Conservation (phyloP, 2,113 vertebrate species). For the Natator depressus region DNA sequence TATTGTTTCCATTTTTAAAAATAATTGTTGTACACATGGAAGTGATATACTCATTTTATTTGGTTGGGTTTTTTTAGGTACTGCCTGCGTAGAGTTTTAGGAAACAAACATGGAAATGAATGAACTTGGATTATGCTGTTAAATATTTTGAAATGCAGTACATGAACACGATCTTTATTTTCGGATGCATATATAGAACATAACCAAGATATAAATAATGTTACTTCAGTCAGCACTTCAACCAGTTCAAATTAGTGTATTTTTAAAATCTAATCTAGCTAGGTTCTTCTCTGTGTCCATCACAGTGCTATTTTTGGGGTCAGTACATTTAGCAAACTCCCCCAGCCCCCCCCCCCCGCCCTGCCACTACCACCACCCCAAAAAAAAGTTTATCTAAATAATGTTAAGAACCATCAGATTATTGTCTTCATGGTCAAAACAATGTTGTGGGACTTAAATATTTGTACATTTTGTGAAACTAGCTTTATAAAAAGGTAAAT, state of each 20-base stretch:
- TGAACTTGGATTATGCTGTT: background rate
- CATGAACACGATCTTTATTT: background rate
- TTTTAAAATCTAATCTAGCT: background rate
- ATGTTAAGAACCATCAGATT: background rate
- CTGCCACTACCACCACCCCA: too few species aligned
- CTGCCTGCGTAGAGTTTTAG: background rate
- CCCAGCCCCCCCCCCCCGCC: too few species aligned
- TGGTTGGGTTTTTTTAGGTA: background rate
- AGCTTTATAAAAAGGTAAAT: background rate
- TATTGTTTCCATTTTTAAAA: background rate
- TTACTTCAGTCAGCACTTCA: too few species aligned
- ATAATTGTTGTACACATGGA: background rate
- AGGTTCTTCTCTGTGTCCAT: too few species aligned
- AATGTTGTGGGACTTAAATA: background rate
- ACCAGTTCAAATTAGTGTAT: too few species aligned
- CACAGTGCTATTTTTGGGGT: background rate
- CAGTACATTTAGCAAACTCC: background rate
- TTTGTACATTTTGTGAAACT: background rate
- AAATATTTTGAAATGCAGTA: background rate
- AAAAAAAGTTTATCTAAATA: background rate
- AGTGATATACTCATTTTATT: background rate
- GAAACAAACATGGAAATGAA: background rate
- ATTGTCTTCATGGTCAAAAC: background rate
- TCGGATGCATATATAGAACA: background rate
- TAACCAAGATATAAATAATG: too few species aligned